Percentiles rank a stretch among this genome's conserved stretches.
phyloP scores from a whole-genome alignment of 2,888 invertebrate genomes.

The Drosophila testacea region DNA sequence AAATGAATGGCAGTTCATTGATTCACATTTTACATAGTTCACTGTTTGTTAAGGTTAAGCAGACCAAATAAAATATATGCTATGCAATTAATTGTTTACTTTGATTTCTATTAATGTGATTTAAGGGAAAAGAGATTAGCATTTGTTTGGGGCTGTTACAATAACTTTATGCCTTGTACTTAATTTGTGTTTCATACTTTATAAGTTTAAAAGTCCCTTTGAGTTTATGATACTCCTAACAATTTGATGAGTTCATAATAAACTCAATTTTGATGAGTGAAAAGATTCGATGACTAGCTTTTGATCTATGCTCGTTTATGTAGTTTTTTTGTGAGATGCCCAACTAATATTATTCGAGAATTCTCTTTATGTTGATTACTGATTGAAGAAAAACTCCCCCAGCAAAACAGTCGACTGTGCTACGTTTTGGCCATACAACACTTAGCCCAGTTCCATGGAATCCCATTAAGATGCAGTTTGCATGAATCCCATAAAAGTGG shows the following conservation, averaged over 20 bases:
- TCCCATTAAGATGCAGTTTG: constrained; percentile 43
- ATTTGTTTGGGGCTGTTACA: background rate
- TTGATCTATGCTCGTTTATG: background rate
- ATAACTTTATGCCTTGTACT: background rate
- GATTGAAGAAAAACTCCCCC: constrained; percentile 3
- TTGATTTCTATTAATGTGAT: background rate
- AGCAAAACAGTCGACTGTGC: background rate
- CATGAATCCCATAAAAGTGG: constrained; percentile 49
- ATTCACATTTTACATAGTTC: constrained; percentile 3
- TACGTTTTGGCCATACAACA: background rate
- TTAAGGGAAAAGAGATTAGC: background rate
- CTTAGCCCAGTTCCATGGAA: constrained; percentile 6
- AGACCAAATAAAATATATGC: background rate
- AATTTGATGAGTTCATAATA: background rate
- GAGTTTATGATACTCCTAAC: background rate
- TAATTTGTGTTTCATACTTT: background rate
- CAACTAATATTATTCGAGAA: background rate
- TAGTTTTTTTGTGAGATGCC: no score
- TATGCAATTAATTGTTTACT: background rate
- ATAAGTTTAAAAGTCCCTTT: background rate
- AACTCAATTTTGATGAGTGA: background rate
- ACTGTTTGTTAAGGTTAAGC: background rate
- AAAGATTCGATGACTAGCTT: background rate
- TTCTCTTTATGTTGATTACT: constrained; percentile 7
- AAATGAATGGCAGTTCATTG: background rate